phyloP scores from a whole-genome alignment of 2,888 invertebrate species.

The Patella pellucida region DNA sequence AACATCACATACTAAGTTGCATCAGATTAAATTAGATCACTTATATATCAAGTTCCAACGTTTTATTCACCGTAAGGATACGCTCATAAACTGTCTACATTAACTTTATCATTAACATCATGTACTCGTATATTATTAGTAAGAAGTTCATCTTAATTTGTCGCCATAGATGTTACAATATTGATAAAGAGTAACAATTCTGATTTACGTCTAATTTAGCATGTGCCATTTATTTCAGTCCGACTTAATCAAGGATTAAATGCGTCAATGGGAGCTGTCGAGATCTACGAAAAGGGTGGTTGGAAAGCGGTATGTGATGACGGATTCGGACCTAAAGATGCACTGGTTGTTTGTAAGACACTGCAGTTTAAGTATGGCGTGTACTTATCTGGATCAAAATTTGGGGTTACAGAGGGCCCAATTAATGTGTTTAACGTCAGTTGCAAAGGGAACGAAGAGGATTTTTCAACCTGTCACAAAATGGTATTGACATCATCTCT shows the following conservation, averaged over 20 bases:
- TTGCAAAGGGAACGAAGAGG: background rate
- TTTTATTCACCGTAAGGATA: too few species aligned
- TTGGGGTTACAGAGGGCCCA: background rate
- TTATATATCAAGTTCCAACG: too few species aligned
- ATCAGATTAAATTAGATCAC: too few species aligned
- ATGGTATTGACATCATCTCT: background rate
- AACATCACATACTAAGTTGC: too few species aligned
- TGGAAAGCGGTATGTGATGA: slow-evolving; percentile 84
- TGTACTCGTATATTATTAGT: too few species aligned
- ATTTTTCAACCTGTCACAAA: background rate
- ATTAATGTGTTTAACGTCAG: background rate
- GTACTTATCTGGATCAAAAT: slow-evolving; percentile 40
- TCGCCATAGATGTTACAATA: too few species aligned
- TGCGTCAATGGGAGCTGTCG: slow-evolving; percentile 70
- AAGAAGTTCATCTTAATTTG: too few species aligned
- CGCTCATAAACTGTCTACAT: too few species aligned
- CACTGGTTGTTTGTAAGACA: slow-evolving; percentile 60
- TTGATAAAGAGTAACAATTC: too few species aligned
- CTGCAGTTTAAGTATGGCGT: slow-evolving; percentile 47
- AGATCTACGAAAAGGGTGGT: slow-evolving; percentile 79
- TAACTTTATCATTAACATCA: too few species aligned
- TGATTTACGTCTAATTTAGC: too few species aligned
- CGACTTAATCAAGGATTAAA: slow-evolving; percentile 44
- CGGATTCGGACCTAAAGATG: slow-evolving; percentile 78
- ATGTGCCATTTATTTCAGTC: slow-evolving; percentile 24